Evolutionary conservation across 2,888 invertebrate species (phyloP).

Genomic region (Hymenopus coronatus): DNA sequence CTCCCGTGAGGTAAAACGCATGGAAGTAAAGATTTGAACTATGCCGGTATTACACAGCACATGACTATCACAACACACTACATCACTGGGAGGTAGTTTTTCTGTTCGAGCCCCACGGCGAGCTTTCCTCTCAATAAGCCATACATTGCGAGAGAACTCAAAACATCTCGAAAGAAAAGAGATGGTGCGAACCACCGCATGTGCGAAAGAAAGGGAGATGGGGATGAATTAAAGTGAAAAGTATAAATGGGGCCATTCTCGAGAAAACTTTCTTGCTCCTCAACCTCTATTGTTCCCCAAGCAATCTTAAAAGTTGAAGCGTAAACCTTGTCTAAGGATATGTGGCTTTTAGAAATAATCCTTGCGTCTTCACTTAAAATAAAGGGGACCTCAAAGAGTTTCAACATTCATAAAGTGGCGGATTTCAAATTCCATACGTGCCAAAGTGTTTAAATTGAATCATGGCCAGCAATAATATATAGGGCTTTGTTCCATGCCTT

Average conservation of each 20-base stretch:
- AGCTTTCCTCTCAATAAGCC: background rate
- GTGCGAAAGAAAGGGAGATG: background rate
- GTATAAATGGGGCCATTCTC: background rate
- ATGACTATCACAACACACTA: background rate
- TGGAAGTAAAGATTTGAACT: background rate
- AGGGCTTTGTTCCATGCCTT: too few relatives aligned
- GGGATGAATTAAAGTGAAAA: background rate
- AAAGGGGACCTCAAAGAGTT: background rate
- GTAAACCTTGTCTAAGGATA: background rate
- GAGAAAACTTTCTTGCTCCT: background rate
- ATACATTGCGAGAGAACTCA: background rate
- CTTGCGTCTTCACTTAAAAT: background rate
- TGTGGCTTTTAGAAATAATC: conserved; percentile 6
- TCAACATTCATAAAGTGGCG: background rate
- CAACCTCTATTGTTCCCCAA: background rate
- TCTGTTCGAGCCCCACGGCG: background rate
- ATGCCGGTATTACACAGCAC: background rate
- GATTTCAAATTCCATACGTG: background rate
- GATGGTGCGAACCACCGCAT: background rate
- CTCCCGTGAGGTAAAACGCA: background rate
- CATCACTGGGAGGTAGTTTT: background rate
- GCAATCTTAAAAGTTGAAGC: conserved; percentile 6
- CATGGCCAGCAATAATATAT: too few relatives aligned
- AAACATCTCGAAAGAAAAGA: background rate
- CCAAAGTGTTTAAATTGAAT: too few relatives aligned